Evolutionary conservation across 92 coral and sea anemone species (phyloP), one percentile per base, ranked within the genome.

Genomic region (Chrysogorgia sp.): DNA sequence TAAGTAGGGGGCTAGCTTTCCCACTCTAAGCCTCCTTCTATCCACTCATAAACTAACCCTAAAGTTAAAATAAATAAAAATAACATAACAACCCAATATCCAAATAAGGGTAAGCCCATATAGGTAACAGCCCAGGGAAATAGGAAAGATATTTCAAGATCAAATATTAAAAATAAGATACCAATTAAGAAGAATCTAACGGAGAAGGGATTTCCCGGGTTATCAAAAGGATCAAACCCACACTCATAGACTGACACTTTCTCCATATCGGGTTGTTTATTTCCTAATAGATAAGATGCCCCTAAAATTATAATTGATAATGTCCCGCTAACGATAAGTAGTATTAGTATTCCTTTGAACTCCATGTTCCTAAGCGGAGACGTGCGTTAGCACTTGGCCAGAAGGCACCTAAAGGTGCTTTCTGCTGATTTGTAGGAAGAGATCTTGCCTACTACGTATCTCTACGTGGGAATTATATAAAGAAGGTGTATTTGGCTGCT

Each of bases 1-100:
- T n/a, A n/a, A n/a, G n/a, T n/a, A n/a, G n/a, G n/a, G n/a, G n/a
- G 32, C 29, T 75, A 75, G 31, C 58, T 75, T 19, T 75, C 81
- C 81, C 81, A 75, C 31, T 75, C 81, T 75, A 75, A 75, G 23
- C 81, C 81, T 75, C 81, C 81, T 75, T 75, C 70, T 75, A 75
- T 57, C 70, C 81, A 75, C 57, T 75, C 81, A 75, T 80, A 80
- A 66, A 64, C 31, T 62, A 59, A 76, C 45, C 71, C 71, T 62
- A 58, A 60, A 59, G 75, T 77, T 77, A 77, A 64, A 43, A 77
- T 77, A 77, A 77, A 64, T 63, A 77, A 64, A 77, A 77, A 77
- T 41, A 77, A 45, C 48, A 63, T 63, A 63, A 77, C 83, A 64
- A 77, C 40, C 74, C 74, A 77, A 63, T 77, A 64, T 43, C 83